phyloP scores from a whole-genome alignment of 2,113 vertebrate genomes.

The Crotalus tigris region DNA sequence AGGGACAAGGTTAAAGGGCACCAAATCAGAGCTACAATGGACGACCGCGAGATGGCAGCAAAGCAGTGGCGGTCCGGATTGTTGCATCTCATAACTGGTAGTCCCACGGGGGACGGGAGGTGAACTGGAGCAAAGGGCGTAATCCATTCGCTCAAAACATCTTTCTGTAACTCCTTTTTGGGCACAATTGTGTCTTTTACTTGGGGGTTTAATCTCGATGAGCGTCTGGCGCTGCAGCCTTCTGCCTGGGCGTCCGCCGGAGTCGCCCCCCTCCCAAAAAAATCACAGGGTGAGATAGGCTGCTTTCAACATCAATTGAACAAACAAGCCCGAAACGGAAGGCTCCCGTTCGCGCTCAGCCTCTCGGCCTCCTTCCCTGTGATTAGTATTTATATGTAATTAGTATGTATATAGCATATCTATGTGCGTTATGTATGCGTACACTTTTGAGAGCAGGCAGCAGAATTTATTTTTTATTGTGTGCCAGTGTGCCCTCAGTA shows the following conservation, averaged over 20 bases:
- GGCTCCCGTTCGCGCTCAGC: background rate
- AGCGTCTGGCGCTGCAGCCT: background rate
- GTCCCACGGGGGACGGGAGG: background rate
- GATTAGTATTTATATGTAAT: too few species aligned
- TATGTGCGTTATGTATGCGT: too few species aligned
- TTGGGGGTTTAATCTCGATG: too few species aligned
- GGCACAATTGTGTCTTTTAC: background rate
- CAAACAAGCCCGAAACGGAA: background rate
- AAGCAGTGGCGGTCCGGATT: background rate
- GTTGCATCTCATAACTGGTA: background rate
- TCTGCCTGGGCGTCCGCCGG: background rate
- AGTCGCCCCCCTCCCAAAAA: too few species aligned
- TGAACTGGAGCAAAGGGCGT: background rate
- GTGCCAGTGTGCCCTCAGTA: too few species aligned
- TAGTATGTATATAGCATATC: too few species aligned
- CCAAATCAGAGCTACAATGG: background rate
- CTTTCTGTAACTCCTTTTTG: background rate
- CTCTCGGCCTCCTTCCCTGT: background rate
- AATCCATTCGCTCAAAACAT: fast-evolving
- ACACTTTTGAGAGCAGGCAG: too few species aligned
- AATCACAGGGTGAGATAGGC: too few species aligned
- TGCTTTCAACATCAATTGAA: background rate
- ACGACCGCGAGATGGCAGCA: background rate
- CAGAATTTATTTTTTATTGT: too few species aligned
- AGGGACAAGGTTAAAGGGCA: background rate